Base-by-base conservation (phyloP, 2,888 invertebrate genomes). In the Lymantria monacha region DNA sequence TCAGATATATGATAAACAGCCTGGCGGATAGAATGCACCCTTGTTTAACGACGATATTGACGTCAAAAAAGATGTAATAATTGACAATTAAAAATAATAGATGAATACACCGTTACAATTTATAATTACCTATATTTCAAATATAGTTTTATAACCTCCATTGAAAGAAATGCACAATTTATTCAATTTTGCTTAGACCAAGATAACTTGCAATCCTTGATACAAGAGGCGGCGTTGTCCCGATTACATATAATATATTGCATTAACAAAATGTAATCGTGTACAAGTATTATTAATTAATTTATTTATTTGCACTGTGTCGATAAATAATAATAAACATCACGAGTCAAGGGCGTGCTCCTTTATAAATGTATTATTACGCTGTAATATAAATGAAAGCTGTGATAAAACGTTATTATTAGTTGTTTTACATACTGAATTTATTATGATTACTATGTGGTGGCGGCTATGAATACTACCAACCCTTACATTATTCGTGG, bases 341-440 rank as follows among this genome's bases (percentile, higher is more conserved):
- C 57, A 50, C 30, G 44, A 57, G 48, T 13, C 61, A 64, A 61
- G 61, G 61, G 53, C 51, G 49, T 42, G 53, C 45, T 53, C 48
- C 22, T 22, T 22, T 22, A 22, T 22, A 22, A 22, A 22, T 22
- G 2, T 3, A 22, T 22, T 52, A 52, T 46, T 61, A 54, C 50
- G 15, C 45, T 33, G 9, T 15, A 41, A 55, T 38, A 38, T 38
- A 38, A n/a, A n/a, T 38, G 10, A 41, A 38, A 41, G 9, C 41
- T 41, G 8, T 41, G 9, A n/a, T 41, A 41, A 38, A 38, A 38
- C 12, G 7, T 12, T 38, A 9, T 36, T 36, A 7, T 9, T 3
- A 9, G 36, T 1, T 36, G 7, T 36, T 36, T 36, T n/a, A 11
- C 7, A 36, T 36, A 11, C 13, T 3, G 9, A 3, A 40, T 40